Percentiles rank a stretch among this genome's conserved stretches.
Conservation (phyloP, 2,888 invertebrate species). For the Eilema griseolum region DNA sequence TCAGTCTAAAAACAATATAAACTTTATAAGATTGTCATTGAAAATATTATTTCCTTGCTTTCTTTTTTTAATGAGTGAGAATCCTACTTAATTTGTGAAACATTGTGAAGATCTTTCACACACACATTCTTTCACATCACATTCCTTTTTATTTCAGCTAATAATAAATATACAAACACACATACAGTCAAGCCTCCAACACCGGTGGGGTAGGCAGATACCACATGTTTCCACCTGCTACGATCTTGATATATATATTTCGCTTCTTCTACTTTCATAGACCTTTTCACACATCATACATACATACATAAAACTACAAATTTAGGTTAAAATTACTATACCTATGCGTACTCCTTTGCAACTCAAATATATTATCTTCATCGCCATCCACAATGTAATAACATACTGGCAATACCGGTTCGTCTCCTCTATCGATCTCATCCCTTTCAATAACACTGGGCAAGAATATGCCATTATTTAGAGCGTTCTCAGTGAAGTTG, state of each 20-base stretch:
- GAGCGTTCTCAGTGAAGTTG: conserved; percentile 90
- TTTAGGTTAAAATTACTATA: conserved; percentile 57
- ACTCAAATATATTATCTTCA: conserved; percentile 89
- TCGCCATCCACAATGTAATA: conserved; percentile 97
- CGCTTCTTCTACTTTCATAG: too few species aligned
- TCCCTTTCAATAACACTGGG: conserved; percentile 95
- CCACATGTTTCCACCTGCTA: too few species aligned
- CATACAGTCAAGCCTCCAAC: too few species aligned
- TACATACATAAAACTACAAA: too few species aligned
- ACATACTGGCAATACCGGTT: conserved; percentile 94
- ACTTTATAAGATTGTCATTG: background rate
- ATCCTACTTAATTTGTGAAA: background rate
- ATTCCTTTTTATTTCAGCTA: too few species aligned
- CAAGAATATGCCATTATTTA: conserved; percentile 88
- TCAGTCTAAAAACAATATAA: conserved; percentile 60
- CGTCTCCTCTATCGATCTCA: conserved; percentile 93
- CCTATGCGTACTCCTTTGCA: conserved; percentile 92
- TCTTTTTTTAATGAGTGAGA: background rate
- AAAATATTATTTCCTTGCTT: background rate
- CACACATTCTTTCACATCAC: too few species aligned
- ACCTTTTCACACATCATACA: too few species aligned
- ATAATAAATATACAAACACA: too few species aligned
- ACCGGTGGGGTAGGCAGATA: too few species aligned
- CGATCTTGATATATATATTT: too few species aligned
- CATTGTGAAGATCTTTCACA: too few species aligned